A percentile compares a stretch with the other conserved stretches of the same genome.
Conservation (phyloP, 2,888 invertebrate genomes). For the Epiperipatus broadwayi region DNA sequence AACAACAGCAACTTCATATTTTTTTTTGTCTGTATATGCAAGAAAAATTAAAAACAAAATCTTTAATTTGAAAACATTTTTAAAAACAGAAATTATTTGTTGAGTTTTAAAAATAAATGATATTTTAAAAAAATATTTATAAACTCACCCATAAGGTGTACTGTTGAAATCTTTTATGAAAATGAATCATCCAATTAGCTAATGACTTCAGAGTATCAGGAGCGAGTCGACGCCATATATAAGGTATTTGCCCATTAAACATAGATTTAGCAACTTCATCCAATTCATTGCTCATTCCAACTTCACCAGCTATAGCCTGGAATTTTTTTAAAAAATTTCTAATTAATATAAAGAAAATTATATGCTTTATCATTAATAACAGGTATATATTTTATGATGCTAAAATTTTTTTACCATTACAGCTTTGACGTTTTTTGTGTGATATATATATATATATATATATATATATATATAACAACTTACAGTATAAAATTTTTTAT, state of each 20-base stretch:
- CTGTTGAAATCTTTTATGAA: conserved; percentile 47
- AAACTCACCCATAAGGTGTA: conserved; percentile 52
- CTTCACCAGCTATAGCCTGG: conserved; percentile 67
- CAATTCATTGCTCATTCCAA: conserved; percentile 66
- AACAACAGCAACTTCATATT: too few relatives aligned
- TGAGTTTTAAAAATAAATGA: conserved; percentile 13
- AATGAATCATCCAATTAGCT: conserved; percentile 75
- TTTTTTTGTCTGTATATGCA: too few relatives aligned
- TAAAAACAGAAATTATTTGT: too few relatives aligned
- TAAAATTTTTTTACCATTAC: too few relatives aligned
- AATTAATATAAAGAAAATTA: too few relatives aligned
- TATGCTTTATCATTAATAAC: conserved; percentile 1
- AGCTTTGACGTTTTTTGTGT: too few relatives aligned
- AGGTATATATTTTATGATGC: neutral
- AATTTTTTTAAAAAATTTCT: conserved; percentile 12
- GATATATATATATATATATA: too few relatives aligned
- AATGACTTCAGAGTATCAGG: conserved; percentile 68
- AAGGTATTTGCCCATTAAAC: conserved; percentile 65
- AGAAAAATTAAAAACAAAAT: too few relatives aligned
- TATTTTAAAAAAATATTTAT: conserved; percentile 1
- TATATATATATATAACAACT: too few relatives aligned
- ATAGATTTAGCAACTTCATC: conserved; percentile 63
- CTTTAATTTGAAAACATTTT: neutral
- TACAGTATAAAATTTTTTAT: too few relatives aligned
- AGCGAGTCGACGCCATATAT: conserved; percentile 55